phyloP scores from a whole-genome alignment of 1,140 invertebrate genomes.

The Drosophila leontia region DNA sequence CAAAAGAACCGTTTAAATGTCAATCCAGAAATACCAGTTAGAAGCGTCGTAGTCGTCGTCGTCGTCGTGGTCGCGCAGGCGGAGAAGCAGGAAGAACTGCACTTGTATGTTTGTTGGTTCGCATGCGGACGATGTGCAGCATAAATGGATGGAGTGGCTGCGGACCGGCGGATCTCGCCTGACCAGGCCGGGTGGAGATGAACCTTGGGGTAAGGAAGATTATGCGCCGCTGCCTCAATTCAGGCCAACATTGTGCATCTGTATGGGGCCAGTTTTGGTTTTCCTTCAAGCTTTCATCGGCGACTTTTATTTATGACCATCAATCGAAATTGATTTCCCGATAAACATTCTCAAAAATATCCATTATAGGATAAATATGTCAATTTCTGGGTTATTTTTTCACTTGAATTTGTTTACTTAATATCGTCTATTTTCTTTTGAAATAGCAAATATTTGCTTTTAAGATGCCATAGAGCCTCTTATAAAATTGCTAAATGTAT shows the following conservation, averaged over 20 bases:
- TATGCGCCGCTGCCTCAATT: conserved; percentile 53
- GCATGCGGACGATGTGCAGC: conserved; percentile 74
- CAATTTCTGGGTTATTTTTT: conserved; percentile 1
- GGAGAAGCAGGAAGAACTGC: conserved; percentile 70
- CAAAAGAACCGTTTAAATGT: conserved; percentile 84
- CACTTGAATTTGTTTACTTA: conserved; percentile 6
- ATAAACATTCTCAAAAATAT: conserved; percentile 24
- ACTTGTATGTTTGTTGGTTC: conserved; percentile 73
- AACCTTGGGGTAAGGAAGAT: conserved; percentile 54
- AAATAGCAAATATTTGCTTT: conserved; percentile 1
- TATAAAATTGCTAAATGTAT: neutral
- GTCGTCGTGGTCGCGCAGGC: conserved; percentile 46
- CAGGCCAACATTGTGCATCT: conserved; percentile 65
- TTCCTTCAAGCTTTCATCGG: conserved; percentile 26
- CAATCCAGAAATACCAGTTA: conserved; percentile 84
- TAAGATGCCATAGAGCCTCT: neutral
- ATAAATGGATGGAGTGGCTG: conserved; percentile 53
- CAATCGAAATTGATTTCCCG: conserved; percentile 31
- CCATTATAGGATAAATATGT: conserved; percentile 15
- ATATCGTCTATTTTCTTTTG: neutral
- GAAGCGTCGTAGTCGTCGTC: conserved; percentile 58
- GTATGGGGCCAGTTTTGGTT: conserved; percentile 27
- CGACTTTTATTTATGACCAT: conserved; percentile 20
- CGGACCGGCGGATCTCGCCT: conserved; percentile 44
- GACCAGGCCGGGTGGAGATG: conserved; percentile 59